Conservation (phyloP, 23 tunicate genomes). For the Oikopleura albicans region DNA sequence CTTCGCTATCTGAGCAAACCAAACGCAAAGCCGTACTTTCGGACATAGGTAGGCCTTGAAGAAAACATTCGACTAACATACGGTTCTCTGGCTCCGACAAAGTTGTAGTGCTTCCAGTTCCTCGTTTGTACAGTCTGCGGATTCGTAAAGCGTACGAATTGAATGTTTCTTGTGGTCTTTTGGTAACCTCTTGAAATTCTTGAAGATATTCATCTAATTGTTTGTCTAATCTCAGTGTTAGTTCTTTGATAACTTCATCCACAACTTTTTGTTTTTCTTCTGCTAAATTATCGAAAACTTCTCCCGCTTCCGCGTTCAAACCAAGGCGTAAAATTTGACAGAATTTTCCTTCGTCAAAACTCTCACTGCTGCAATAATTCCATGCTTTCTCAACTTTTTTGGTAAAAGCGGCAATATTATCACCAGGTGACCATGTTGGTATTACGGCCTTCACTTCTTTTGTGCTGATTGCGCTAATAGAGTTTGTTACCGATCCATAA, state of each 20-base stretch:
- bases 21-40: too few relatives aligned
- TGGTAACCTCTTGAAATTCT: neutral
- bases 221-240: neutral
- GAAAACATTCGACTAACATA: too few relatives aligned
- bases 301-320: neutral
- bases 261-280: neutral
- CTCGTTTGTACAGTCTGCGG: too few relatives aligned
- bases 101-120: too few relatives aligned
- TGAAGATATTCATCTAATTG: neutral
- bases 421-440: neutral
- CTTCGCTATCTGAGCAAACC: too few relatives aligned
- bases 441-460: too few relatives aligned
- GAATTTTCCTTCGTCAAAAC: neutral
- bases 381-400: neutral
- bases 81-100: too few relatives aligned
- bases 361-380: neutral
- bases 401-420: neutral
- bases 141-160: neutral
- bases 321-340: neutral
- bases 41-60: too few relatives aligned
- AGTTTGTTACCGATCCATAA: too few relatives aligned
- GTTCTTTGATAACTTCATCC: neutral
- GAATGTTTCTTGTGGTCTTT: neutral
- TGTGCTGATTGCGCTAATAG: too few relatives aligned
- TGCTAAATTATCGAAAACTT: neutral